Evolutionary conservation across 2,113 vertebrate genomes (phyloP).

Genomic region (Sinocyclocheilus maitianheensis): DNA sequence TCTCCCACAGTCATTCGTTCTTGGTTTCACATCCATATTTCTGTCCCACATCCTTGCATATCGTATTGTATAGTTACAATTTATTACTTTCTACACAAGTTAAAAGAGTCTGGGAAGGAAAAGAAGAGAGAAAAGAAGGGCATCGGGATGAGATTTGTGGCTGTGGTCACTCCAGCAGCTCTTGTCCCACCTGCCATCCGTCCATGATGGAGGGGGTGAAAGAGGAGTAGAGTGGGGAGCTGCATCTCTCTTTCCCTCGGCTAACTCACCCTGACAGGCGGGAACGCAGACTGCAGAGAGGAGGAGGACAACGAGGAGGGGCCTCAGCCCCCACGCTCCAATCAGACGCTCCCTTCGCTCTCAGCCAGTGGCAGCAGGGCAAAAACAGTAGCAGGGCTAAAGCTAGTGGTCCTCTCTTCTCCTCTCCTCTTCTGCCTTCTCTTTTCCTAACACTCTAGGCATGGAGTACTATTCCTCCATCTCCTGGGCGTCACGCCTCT

Average conservation of each 20-base stretch:
- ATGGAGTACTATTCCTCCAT: slow-evolving; percentile 52
- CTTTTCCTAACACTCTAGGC: slow-evolving; percentile 47
- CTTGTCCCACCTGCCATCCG: slow-evolving; percentile 55
- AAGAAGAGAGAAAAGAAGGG: neutral
- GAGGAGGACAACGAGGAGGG: slow-evolving; percentile 40
- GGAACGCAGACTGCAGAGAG: slow-evolving; percentile 46
- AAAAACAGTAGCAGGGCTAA: slow-evolving; percentile 47
- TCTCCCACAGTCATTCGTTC: neutral
- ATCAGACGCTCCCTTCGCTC: slow-evolving; percentile 36
- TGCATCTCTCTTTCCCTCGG: slow-evolving; percentile 58
- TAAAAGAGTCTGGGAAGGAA: slow-evolving; percentile 12
- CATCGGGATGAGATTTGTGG: slow-evolving; percentile 23
- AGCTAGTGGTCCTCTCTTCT: slow-evolving; percentile 54
- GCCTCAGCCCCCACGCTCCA: slow-evolving; percentile 44
- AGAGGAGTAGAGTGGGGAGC: slow-evolving; percentile 48
- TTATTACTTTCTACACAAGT: slow-evolving; percentile 24
- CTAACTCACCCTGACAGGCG: slow-evolving; percentile 59
- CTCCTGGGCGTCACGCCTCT: slow-evolving; percentile 51
- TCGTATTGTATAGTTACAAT: slow-evolving; percentile 18
- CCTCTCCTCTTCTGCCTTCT: slow-evolving; percentile 49
- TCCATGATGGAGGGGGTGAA: slow-evolving; percentile 52
- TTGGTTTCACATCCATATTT: neutral
- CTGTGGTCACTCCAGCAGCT: slow-evolving; percentile 48
- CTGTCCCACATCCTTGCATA: neutral
- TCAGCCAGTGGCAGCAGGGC: slow-evolving; percentile 51